phyloP scores from a whole-genome alignment of 2,888 invertebrate species.

The Autographa pulchrina region DNA sequence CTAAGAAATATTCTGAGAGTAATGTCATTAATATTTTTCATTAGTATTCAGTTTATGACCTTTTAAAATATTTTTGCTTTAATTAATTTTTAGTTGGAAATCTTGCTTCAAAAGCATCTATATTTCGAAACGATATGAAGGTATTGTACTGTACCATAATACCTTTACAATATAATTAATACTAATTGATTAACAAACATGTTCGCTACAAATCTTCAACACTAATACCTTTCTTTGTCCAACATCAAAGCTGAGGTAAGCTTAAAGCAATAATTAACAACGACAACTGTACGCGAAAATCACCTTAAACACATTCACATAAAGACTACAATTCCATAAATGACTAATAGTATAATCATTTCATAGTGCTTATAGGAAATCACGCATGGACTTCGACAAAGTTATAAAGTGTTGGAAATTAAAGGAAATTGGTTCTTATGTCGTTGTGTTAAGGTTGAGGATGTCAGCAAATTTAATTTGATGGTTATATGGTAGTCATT shows the following conservation, averaged over 20 bases:
- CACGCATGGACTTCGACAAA: conserved; percentile 64
- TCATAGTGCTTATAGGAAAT: conserved; percentile 70
- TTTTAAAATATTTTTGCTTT: background rate
- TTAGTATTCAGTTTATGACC: background rate
- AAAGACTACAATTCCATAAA: conserved; percentile 55
- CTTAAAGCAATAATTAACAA: conserved; percentile 63
- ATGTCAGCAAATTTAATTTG: conserved; percentile 51
- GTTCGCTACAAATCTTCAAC: conserved; percentile 33
- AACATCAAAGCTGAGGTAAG: conserved; percentile 56
- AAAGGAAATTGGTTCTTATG: conserved; percentile 37
- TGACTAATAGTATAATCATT: conserved; percentile 57
- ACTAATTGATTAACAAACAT: conserved; percentile 58
- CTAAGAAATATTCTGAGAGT: background rate
- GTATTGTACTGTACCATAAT: conserved; percentile 16
- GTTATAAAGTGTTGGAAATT: conserved; percentile 17
- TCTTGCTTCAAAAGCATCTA: conserved; percentile 7
- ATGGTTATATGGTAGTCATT: conserved; percentile 75
- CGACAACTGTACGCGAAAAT: conserved; percentile 34
- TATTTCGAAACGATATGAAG: conserved; percentile 10
- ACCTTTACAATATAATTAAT: conserved; percentile 45
- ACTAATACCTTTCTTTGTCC: conserved; percentile 56
- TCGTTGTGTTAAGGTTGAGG: conserved; percentile 35
- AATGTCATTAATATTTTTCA: background rate
- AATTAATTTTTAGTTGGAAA: conserved; percentile 13
- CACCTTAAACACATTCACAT: conserved; percentile 33